These are phyloP conservation scores for Ispidina picta DNA, from an alignment of 2,797 vertebrate species.

Conservation along the genomic window DNA sequence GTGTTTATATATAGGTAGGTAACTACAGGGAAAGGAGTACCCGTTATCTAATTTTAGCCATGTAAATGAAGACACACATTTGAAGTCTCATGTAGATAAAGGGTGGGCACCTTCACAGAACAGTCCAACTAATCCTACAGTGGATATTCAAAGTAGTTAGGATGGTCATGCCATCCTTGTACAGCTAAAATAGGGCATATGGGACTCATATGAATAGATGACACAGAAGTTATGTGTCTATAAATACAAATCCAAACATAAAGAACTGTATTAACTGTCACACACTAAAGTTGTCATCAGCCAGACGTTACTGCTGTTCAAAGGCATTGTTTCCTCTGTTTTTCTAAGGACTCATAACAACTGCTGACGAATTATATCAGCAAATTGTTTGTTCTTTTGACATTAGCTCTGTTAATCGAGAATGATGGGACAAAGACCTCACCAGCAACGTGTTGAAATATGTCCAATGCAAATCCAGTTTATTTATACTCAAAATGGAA, in stretches of 20 bases:
- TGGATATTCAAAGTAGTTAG: neutral
- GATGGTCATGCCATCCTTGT: neutral
- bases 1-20: neutral
- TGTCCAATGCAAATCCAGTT: neutral
- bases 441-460: fast-evolving
- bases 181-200: neutral
- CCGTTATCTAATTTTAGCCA: neutral
- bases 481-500: neutral
- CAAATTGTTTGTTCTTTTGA: neutral
- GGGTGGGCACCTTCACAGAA: neutral
- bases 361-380: neutral
- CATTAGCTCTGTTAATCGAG: neutral
- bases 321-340: fast-evolving
- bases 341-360: neutral
- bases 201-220: neutral
- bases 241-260: neutral
- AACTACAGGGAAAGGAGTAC: neutral
- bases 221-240: neutral
- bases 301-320: neutral
- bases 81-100: neutral
- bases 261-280: neutral
- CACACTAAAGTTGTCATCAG: neutral
- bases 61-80: fast-evolving
- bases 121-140: neutral
- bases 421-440: neutral